phyloP scores from a whole-genome alignment of 2,888 invertebrate species.

The Heliconius aoede region DNA sequence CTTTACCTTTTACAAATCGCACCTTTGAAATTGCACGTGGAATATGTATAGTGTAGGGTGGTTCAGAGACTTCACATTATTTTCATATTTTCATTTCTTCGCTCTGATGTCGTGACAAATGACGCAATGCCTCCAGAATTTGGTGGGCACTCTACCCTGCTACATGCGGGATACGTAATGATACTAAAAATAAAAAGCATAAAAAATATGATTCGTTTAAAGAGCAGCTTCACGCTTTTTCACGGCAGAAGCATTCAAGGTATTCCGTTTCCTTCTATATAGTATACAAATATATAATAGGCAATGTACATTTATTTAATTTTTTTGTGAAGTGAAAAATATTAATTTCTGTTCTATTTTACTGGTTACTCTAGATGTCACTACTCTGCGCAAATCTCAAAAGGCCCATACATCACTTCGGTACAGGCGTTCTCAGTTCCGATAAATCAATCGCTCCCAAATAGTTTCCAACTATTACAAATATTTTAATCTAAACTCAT shows the following conservation, averaged over 20 bases:
- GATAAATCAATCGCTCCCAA: constrained; percentile 74
- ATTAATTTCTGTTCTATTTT: not conserved
- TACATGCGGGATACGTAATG: no score
- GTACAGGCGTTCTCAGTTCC: constrained; percentile 57
- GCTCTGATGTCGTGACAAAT: not conserved
- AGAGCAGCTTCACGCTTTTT: not conserved
- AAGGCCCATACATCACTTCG: constrained; percentile 71
- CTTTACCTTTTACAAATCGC: constrained; percentile 58
- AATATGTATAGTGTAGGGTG: constrained; percentile 52
- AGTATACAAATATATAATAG: not conserved
- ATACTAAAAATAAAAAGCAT: no score
- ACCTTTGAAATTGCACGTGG: constrained; percentile 56
- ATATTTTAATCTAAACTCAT: constrained; percentile 68
- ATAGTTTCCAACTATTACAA: constrained; percentile 67
- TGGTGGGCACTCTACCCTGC: no score
- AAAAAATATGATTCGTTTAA: not conserved
- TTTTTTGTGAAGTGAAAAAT: not conserved
- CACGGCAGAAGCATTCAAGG: not conserved
- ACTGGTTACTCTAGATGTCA: not conserved
- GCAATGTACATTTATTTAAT: no score
- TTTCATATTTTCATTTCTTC: not conserved
- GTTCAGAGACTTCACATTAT: constrained; percentile 30
- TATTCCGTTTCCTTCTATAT: not conserved
- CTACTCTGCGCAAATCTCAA: constrained; percentile 69
- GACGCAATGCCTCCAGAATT: no score